Conservation (phyloP, 2,888 invertebrate species). For the Caenorhabditis virilis region DNA sequence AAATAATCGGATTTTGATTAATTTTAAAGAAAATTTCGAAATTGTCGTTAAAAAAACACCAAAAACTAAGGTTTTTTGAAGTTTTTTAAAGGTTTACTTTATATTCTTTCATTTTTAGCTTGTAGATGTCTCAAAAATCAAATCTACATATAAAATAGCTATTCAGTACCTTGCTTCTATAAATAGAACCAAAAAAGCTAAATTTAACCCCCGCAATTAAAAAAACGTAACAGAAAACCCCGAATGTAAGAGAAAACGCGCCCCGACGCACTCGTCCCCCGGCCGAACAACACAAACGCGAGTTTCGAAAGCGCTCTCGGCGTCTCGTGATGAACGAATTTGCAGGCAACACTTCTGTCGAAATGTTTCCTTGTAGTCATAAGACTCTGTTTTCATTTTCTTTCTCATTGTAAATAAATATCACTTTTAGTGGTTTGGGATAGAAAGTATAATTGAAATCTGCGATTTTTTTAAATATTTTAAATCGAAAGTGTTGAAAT, state of each 20-base stretch:
- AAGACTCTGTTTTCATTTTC: not conserved
- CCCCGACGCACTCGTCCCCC: slow-evolving; percentile 8
- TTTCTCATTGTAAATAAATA: not conserved
- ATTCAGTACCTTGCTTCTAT: too few species aligned
- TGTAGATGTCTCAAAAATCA: too few species aligned
- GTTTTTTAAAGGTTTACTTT: too few species aligned
- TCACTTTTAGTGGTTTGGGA: not conserved
- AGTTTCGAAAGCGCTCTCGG: slow-evolving; percentile 3
- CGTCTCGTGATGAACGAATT: slow-evolving; percentile 4
- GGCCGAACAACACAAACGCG: not conserved
- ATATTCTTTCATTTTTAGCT: too few species aligned
- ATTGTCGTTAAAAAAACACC: too few species aligned
- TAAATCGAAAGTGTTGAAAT: not conserved
- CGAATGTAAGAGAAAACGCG: slow-evolving; percentile 14
- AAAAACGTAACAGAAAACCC: too few species aligned
- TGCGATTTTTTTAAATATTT: not conserved
- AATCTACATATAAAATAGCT: too few species aligned
- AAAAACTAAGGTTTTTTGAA: too few species aligned
- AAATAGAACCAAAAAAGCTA: too few species aligned
- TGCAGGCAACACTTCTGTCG: not conserved
- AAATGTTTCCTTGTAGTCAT: not conserved
- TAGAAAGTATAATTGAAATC: not conserved
- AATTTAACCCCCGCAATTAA: too few species aligned
- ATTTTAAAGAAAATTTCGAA: too few species aligned
- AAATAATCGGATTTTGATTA: too few species aligned